These are phyloP conservation scores for Tetramorium bicarinatum DNA, from an alignment of 2,888 invertebrate species.

Conservation along the genomic window DNA sequence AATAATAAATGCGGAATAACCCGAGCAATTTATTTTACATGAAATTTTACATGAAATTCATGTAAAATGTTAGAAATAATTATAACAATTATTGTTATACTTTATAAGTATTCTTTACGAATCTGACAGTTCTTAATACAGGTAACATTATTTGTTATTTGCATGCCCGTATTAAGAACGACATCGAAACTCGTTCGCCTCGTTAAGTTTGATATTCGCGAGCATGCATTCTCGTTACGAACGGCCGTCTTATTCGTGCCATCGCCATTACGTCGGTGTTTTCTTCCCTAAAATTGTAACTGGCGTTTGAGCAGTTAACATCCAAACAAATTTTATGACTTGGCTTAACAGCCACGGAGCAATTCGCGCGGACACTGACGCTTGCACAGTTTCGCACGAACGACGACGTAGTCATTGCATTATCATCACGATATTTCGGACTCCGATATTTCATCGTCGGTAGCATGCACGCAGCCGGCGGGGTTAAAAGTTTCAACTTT, in stretches of 20 bases:
- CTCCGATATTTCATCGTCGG: slow-evolving; percentile 38
- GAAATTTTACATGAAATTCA: background rate
- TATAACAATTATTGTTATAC: background rate
- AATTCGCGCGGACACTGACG: slow-evolving; percentile 32
- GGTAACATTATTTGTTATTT: background rate
- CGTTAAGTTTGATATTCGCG: slow-evolving; percentile 20
- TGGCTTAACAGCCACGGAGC: slow-evolving; percentile 14
- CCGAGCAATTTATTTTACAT: background rate
- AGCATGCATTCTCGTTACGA: background rate
- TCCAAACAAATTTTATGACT: slow-evolving; percentile 38
- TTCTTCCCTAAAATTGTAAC: slow-evolving; percentile 27
- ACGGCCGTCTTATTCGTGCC: background rate
- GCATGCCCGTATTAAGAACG: background rate
- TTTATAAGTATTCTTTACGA: background rate
- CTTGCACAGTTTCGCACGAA: slow-evolving; percentile 43
- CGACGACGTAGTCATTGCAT: slow-evolving; percentile 16
- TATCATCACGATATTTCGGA: slow-evolving; percentile 41
- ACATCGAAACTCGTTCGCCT: background rate
- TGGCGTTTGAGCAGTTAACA: slow-evolving; percentile 26
- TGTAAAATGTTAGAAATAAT: background rate
- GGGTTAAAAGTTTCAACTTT: slow-evolving; percentile 39
- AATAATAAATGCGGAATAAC: background rate
- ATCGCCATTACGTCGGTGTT: background rate
- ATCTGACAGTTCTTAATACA: background rate
- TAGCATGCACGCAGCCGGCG: slow-evolving; percentile 13